These are phyloP conservation scores for Drosophila nigrodunni DNA, from an alignment of 1,140 invertebrate genomes.

Conservation along the genomic window DNA sequence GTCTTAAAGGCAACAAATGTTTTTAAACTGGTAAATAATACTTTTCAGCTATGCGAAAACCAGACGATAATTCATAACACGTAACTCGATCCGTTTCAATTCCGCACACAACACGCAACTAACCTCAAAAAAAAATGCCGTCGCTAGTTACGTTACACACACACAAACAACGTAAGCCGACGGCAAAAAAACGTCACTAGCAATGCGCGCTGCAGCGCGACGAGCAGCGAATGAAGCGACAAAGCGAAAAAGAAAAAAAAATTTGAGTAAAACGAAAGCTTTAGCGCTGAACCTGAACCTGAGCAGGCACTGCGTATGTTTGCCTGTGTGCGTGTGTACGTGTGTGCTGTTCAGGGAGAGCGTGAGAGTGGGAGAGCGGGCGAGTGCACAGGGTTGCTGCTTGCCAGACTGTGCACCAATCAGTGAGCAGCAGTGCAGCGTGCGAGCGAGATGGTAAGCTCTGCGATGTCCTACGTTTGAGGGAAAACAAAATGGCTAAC, in stretches of 20 bases:
- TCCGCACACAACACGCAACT: neutral
- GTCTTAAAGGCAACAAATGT: no score
- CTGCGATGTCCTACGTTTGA: neutral
- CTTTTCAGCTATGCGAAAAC: no score
- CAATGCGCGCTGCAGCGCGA: slow-evolving; percentile 1
- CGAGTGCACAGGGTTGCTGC: slow-evolving; percentile 4
- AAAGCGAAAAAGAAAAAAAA: slow-evolving; percentile 1
- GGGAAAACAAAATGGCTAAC: slow-evolving; percentile 79
- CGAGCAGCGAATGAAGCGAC: neutral
- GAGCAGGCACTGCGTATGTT: neutral
- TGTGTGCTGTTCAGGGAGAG: neutral
- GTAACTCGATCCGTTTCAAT: no score
- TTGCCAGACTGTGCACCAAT: slow-evolving; percentile 45
- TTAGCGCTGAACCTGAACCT: slow-evolving; percentile 8
- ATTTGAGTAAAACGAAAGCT: neutral
- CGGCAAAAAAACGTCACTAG: neutral
- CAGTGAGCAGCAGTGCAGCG: slow-evolving; percentile 46
- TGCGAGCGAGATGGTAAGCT: slow-evolving; percentile 47
- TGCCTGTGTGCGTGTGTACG: neutral
- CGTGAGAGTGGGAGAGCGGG: neutral
- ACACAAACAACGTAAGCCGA: neutral
- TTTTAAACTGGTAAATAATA: no score
- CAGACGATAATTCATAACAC: no score
- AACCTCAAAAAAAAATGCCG: neutral
- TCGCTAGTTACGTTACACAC: neutral